Percentiles rank a stretch among this genome's conserved stretches.
Conservation (phyloP, 2,113 vertebrate genomes). For the Myotis yumanensis region DNA sequence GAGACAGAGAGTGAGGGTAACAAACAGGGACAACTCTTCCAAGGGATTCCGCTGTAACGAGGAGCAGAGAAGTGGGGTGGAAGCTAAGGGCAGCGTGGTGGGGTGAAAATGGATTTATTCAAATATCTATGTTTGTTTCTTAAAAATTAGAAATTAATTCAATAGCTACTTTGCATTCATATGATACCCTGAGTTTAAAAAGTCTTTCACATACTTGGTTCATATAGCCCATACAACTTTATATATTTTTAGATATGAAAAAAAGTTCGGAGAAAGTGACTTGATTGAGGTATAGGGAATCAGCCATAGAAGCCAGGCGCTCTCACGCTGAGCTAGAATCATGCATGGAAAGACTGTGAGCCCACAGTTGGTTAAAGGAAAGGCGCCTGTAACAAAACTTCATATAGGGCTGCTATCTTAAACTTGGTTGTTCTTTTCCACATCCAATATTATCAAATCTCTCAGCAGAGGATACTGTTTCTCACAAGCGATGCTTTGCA, state of each 20-base stretch:
- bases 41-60: not conserved
- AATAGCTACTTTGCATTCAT: not conserved
- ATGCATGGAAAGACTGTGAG: not conserved
- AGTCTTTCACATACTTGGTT: not conserved
- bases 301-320: not conserved
- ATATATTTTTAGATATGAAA: not conserved
- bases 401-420: not conserved
- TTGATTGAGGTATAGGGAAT: not conserved
- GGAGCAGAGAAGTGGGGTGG: not conserved
- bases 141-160: not conserved
- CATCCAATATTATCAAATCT: not conserved
- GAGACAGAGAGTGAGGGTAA: not conserved
- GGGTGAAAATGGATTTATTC: not conserved
- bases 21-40: too few species aligned
- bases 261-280: not conserved
- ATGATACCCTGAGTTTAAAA: not conserved
- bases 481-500: not conserved
- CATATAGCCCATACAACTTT: not conserved
- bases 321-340: not conserved
- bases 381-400: not conserved
- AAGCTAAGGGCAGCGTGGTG: not conserved
- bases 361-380: not conserved
- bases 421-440: not conserved
- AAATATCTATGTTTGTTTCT: not conserved
- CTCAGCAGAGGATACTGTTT: not conserved